phyloP scores from a whole-genome alignment of 2,888 invertebrate genomes.

The Pseudococcus longispinus region DNA sequence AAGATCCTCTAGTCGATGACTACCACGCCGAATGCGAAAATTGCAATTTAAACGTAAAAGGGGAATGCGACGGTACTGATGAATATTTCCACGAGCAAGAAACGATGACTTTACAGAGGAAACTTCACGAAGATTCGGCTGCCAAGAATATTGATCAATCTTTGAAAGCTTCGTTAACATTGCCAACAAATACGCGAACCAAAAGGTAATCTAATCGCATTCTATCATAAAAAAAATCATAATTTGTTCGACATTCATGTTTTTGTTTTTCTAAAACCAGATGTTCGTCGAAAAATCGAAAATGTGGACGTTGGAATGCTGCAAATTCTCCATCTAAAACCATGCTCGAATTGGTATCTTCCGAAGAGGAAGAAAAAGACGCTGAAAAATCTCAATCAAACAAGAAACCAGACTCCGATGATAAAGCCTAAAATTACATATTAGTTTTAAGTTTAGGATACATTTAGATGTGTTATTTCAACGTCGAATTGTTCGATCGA shows the following conservation, averaged over 20 bases:
- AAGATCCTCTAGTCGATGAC: constrained; percentile 67
- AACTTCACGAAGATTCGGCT: constrained; percentile 62
- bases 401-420: not conserved
- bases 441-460: not conserved
- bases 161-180: constrained; percentile 57
- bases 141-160: constrained; percentile 53
- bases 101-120: constrained; percentile 74
- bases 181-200: constrained; percentile 57
- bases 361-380: constrained; percentile 44
- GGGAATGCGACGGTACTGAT: constrained; percentile 69
- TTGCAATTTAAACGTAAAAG: constrained; percentile 70
- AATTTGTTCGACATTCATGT: not conserved
- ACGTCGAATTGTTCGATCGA: not conserved
- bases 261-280: not conserved
- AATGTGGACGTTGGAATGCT: constrained; percentile 39
- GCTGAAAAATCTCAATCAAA: constrained; percentile 29
- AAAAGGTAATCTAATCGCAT: not conserved
- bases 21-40: constrained; percentile 85
- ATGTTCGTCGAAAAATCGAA: constrained; percentile 48
- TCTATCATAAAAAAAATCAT: no score
- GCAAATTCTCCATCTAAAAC: constrained; percentile 46
- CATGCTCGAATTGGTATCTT: constrained; percentile 48
- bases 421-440: not conserved
- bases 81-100: constrained; percentile 70
- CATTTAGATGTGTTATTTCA: not conserved